Percentiles rank a stretch among this genome's conserved stretches.
These are phyloP conservation scores for Parazoanthus darwini DNA, from an alignment of 92 coral and sea anemone genomes.

Conservation along the genomic window DNA sequence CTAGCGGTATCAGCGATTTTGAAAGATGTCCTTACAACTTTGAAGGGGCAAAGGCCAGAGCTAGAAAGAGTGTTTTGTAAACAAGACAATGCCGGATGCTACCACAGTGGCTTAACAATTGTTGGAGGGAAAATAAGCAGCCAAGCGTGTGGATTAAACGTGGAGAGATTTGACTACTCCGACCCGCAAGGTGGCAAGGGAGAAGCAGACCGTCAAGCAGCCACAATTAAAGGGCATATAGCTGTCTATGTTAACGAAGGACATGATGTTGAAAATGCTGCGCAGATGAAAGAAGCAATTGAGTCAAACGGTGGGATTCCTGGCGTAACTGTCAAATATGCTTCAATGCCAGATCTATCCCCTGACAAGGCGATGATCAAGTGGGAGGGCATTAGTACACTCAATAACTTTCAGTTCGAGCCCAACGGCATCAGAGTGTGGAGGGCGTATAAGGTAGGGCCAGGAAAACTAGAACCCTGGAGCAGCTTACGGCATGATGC, in stretches of 20 bases:
- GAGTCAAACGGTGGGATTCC: slow-evolving; percentile 40
- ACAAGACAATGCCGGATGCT: slow-evolving; percentile 58
- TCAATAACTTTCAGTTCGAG: slow-evolving; percentile 39
- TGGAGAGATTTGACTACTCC: slow-evolving; percentile 43
- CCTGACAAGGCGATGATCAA: slow-evolving; percentile 12
- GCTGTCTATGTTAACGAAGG: slow-evolving; percentile 38
- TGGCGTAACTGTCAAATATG: slow-evolving; percentile 47
- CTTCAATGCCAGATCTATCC: slow-evolving; percentile 18
- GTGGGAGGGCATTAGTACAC: slow-evolving; percentile 51
- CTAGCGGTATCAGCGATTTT: slow-evolving; percentile 38
- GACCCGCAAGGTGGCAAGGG: slow-evolving; percentile 57
- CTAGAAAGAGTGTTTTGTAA: slow-evolving; percentile 43
- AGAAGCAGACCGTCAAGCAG: slow-evolving; percentile 46
- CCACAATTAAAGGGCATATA: slow-evolving; percentile 40
- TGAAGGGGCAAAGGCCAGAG: slow-evolving; percentile 34
- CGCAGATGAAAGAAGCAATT: slow-evolving; percentile 43
- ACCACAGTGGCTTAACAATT: slow-evolving; percentile 41
- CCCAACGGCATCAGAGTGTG: no score
- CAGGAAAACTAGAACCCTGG: no score
- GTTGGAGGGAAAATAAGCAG: slow-evolving; percentile 12
- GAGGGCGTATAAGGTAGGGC: no score
- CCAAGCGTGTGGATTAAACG: slow-evolving; percentile 24
- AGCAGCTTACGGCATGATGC: no score
- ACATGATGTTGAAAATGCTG: slow-evolving; percentile 31
- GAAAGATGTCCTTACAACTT: slow-evolving; percentile 14